phyloP scores from a whole-genome alignment of 2,113 vertebrate species.

The Neolamprologus caudopunctatus region DNA sequence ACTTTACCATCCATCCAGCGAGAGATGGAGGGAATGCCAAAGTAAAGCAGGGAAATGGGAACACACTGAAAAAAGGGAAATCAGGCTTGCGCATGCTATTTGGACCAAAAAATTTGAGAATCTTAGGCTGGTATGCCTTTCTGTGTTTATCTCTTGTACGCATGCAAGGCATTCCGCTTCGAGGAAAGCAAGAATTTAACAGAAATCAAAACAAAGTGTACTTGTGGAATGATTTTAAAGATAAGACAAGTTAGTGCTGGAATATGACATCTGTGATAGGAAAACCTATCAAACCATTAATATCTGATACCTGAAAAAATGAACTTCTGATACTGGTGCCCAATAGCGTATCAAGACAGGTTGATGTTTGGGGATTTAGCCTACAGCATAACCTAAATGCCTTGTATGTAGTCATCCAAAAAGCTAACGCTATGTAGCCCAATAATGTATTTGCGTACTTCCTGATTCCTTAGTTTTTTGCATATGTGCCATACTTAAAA shows the following conservation, averaged over 20 bases:
- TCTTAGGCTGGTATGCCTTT: not conserved
- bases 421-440: not conserved
- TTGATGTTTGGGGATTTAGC: not conserved
- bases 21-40: constrained; percentile 1
- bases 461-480: not conserved
- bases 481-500: not conserved
- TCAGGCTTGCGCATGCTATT: not conserved
- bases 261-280: not conserved
- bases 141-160: not conserved
- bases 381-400: not conserved
- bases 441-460: not conserved
- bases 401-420: not conserved
- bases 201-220: not conserved
- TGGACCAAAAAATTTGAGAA: not conserved
- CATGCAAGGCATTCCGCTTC: not conserved
- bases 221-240: not conserved
- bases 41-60: not conserved
- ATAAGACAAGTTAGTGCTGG: not conserved
- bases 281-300: not conserved
- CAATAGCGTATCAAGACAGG: not conserved
- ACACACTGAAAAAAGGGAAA: not conserved
- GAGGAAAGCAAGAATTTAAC: not conserved
- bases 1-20: constrained; percentile 22
- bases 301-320: not conserved
- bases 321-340: not conserved